Percentiles rank a stretch among this genome's conserved stretches.
Conservation (phyloP, 2,888 invertebrate species). For the Monochamus alternatus region DNA sequence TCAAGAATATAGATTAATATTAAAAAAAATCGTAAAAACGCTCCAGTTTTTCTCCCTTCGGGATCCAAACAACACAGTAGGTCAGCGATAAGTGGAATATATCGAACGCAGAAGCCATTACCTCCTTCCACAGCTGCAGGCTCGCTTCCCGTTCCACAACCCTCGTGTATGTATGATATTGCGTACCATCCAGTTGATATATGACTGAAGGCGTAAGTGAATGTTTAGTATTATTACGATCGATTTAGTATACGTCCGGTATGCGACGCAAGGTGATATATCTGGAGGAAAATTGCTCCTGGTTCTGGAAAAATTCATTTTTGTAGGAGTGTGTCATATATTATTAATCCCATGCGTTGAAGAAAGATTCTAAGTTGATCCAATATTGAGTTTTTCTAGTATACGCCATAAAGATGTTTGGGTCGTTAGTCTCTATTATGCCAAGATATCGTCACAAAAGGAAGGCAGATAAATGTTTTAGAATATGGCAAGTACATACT, state of each 20-base stretch:
- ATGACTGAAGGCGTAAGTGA: background rate
- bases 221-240: background rate
- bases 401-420: too few relatives aligned
- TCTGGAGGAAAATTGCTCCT: too few relatives aligned
- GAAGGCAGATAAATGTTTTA: too few relatives aligned
- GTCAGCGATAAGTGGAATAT: conserved; percentile 5
- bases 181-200: conserved; percentile 5
- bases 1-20: background rate
- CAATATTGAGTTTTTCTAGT: too few relatives aligned
- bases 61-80: background rate
- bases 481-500: too few relatives aligned
- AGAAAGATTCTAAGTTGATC: too few relatives aligned
- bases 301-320: too few relatives aligned
- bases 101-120: conserved; percentile 6
- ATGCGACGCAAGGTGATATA: too few relatives aligned
- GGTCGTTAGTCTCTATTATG: too few relatives aligned
- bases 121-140: background rate
- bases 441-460: too few relatives aligned
- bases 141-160: background rate
- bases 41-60: background rate
- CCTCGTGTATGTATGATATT: background rate
- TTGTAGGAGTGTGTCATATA: too few relatives aligned
- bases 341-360: too few relatives aligned
- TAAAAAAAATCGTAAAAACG: conserved; percentile 1
- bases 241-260: background rate